Base-by-base conservation (phyloP, 2,888 invertebrate species). In the Noctuana brunneofusca region DNA sequence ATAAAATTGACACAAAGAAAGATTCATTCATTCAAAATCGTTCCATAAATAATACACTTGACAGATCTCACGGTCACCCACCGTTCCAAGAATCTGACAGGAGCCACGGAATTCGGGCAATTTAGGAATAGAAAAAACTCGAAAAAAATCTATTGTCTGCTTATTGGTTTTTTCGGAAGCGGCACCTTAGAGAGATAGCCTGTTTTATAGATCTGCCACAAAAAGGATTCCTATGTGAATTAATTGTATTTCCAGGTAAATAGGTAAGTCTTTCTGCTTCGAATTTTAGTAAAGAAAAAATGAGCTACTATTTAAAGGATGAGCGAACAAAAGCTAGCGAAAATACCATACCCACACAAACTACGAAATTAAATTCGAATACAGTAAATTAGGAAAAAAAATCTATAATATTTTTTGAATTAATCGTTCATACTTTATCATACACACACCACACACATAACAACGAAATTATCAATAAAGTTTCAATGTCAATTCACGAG, bases 191-290 rank as follows among this genome's bases (percentile, higher is more conserved):
- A 78, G 76, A 74, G 72, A 74, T 70, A 74, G 73, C 78, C 75
- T 81, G 78, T 85, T 81, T 81, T 43, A 84, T 82, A 71, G 78
- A 75, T 72, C 68, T 69, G 71, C 65, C 74, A 73, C 72, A 81
- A 84, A 83, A 84, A 80, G 84, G 80, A 86, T 84, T 84, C 78
- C 78, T 76, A 80, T 82, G 79, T 79, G 79, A 76, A 84, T 84
- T 73, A 67, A 70, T 78, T 83, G 79, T 75, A 75, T 78, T 73
- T 53, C 65, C 14, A 38, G 35, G 8, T 27, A 8, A 52, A 59
- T 48, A 58, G 57, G 65, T 74, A 78, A 83, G 83, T 84, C 80
- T 75, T 70, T 75, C 84, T 84, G 82, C 70, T 24, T 27, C 27
- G 27, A 27, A 27, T 5, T 27, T 27, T 27, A 27, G 27, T 3